These are phyloP conservation scores for Nemapogon koenigi DNA, from an alignment of 2,888 invertebrate species.

Conservation along the genomic window DNA sequence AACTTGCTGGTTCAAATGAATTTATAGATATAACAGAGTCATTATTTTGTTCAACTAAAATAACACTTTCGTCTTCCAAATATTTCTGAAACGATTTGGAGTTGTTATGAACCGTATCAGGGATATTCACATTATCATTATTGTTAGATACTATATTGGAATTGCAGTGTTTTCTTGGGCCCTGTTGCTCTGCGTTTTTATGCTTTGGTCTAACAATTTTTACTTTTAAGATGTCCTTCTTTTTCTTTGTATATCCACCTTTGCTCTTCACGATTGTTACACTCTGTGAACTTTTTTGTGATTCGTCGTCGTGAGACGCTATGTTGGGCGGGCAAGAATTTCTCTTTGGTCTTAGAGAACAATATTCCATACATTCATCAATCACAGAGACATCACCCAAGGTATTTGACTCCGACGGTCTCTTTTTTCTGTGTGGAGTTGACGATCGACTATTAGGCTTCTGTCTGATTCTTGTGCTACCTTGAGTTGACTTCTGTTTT, in stretches of 20 bases:
- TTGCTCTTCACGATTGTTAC: conserved; percentile 16
- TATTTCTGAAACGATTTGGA: conserved; percentile 52
- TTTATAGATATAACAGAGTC: conserved; percentile 32
- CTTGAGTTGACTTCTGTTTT: conserved; percentile 18
- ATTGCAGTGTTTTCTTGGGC: conserved; percentile 10
- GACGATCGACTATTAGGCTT: conserved; percentile 31
- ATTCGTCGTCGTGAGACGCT: conserved; percentile 17
- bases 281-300: too few relatives aligned
- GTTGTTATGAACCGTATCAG: conserved; percentile 51
- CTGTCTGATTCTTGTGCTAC: conserved; percentile 18
- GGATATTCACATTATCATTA: conserved; percentile 38
- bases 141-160: conserved; percentile 31
- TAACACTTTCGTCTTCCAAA: conserved; percentile 33
- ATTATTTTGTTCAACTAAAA: conserved; percentile 30
- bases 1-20: conserved; percentile 13
- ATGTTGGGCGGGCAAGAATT: conserved; percentile 36
- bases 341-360: conserved; percentile 22
- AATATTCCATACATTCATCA: conserved; percentile 38
- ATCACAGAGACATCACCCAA: conserved; percentile 24
- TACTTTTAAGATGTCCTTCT: conserved; percentile 45
- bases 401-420: conserved; percentile 17
- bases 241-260: conserved; percentile 26
- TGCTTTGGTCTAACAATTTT: conserved; percentile 40
- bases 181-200: conserved; percentile 19
- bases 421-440: conserved; percentile 29